Evolutionary conservation across 2,113 vertebrate genomes (phyloP).

Genomic region (Leucosticte australis): DNA sequence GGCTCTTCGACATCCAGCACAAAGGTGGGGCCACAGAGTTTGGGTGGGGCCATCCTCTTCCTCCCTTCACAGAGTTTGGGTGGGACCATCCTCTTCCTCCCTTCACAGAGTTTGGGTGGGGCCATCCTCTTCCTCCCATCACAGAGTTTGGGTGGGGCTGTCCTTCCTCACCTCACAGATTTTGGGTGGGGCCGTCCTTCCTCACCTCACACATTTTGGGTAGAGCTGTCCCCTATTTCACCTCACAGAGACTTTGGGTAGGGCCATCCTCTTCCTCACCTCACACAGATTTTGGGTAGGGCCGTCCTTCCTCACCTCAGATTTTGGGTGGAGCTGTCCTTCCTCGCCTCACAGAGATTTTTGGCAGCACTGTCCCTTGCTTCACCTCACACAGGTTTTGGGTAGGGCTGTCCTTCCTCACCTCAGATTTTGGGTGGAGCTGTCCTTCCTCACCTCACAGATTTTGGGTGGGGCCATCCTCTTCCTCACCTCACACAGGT

Average conservation of each 20-base stretch:
- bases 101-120: neutral
- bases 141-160: accelerated
- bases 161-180: neutral
- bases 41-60: no score
- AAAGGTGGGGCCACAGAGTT: slow-evolving; percentile 75
- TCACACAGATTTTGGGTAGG: slow-evolving; percentile 64
- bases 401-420: slow-evolving; percentile 59
- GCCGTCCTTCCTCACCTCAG: neutral
- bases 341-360: neutral
- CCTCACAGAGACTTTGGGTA: neutral
- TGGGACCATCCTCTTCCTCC: neutral
- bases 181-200: neutral
- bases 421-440: slow-evolving; percentile 62
- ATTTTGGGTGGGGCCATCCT: slow-evolving; percentile 72
- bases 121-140: accelerated
- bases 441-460: accelerated
- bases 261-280: accelerated
- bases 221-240: neutral
- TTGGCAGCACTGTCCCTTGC: no score
- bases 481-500: neutral
- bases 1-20: slow-evolving; percentile 88
- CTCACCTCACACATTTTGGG: neutral
- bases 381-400: neutral
- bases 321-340: slow-evolving; percentile 54
- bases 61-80: slow-evolving; percentile 33